Conservation (phyloP, 2,888 invertebrate genomes). For the Drosophila anomelani region DNA sequence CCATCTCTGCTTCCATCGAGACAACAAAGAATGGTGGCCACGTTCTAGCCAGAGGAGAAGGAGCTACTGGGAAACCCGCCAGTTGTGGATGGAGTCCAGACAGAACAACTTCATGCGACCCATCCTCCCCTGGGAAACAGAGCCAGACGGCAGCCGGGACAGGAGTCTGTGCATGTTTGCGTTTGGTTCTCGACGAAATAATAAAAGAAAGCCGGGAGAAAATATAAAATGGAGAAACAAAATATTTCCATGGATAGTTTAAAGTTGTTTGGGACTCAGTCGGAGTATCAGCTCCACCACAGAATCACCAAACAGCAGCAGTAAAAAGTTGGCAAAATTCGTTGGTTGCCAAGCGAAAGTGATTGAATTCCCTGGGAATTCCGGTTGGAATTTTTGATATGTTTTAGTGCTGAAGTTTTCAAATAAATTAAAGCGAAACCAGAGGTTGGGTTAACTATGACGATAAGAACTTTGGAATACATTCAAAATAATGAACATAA, state of each 20-base stretch:
- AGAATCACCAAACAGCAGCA: not conserved
- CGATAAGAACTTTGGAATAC: not conserved
- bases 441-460: not conserved
- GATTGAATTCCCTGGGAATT: conserved; percentile 64
- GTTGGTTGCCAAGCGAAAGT: conserved; percentile 61
- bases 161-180: conserved; percentile 23
- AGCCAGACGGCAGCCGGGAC: conserved; percentile 35
- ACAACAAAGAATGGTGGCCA: conserved; percentile 66
- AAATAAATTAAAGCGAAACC: conserved; percentile 4
- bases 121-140: conserved; percentile 37
- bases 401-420: conserved; percentile 6
- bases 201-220: conserved; percentile 10
- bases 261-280: conserved; percentile 35
- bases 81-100: conserved; percentile 63
- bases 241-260: conserved; percentile 51
- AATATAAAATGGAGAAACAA: conserved; percentile 27
- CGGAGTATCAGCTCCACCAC: conserved; percentile 19
- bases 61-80: conserved; percentile 40
- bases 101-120: conserved; percentile 55
- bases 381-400: conserved; percentile 27
- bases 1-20: conserved; percentile 53
- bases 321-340: conserved; percentile 29
- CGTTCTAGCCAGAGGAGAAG: conserved; percentile 13
- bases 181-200: conserved; percentile 9
- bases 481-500: not conserved